Evolutionary conservation across 2,113 vertebrate genomes (phyloP), one percentile per base, ranked within the genome.

Genomic region (Cyprinodon brontotheroides): DNA sequence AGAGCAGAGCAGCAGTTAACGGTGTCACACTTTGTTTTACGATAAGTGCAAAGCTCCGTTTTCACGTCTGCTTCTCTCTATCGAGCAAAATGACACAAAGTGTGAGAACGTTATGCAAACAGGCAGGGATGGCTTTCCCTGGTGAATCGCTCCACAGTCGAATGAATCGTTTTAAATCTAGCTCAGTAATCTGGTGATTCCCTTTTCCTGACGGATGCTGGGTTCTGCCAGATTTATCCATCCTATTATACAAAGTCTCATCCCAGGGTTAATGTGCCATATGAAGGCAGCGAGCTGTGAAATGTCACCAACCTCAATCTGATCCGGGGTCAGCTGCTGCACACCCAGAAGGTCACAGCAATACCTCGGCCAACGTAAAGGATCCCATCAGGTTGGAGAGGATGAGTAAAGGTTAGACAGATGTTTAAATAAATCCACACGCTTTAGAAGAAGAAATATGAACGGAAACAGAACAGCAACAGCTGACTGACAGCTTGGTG

Each of bases 1-100:
- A 86, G 88, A 88, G 89, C 85, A 82, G 60, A 72, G 75, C 72
- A 68, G 89, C 84, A 61, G 79, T 88, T 83, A 89, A 87, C 63
- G 74, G 73, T 65, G 41, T 75, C 74, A 77, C 80, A 81, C 83
- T 87, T 70, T 59, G 72, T 89, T 90, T 90, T 89, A 88, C 36
- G 75, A 89, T 88, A 88, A 90, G 86, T 91, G 87, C 86, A 20
- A 74, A 39, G 41, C 60, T 53, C 38, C 72, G 66, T 12, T 40
- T 74, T n/a, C 29, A 53, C 50, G 14, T 65, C 29, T 67, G 2
- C 22, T 37, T 61, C 45, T 65, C 41, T 47, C 72, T 59, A n/a
- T 74, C 61, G 9, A 68, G 29, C 60, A 69, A 38, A 76, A 43
- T 77, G 22, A 68, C 38, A 65, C n/a, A 38, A 48, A 80, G 57